Base-by-base conservation (phyloP, 2,888 invertebrate species). In the Ophioninae sp. region DNA sequence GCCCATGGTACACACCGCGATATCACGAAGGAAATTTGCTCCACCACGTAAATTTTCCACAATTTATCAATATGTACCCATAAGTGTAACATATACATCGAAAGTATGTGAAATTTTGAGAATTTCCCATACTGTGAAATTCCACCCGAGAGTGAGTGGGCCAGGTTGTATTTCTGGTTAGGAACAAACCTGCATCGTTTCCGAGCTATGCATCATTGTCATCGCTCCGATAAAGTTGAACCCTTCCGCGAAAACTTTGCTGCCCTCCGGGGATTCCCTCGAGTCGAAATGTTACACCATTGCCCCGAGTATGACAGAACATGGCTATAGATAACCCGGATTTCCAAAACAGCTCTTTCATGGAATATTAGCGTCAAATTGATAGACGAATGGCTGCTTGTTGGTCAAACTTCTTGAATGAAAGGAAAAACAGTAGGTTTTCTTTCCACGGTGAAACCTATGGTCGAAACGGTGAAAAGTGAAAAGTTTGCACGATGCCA, bases 181-280 rank as follows among this genome's bases (percentile, higher is more conserved):
- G 90, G 85, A 89, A 87, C 86, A 82, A 88, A 85, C 87, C 85
- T 81, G 86, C 86, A 86, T 86, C 88, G 85, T 89, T 90, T 90
- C 90, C 90, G 89, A 86, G 78, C 87, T 87, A 90, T 90, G 89
- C 88, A 90, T 90, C 90, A 90, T 90, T 88, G 90, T 87, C 85
- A 81, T 56, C 83, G 84, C 85, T 85, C 89, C 86, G 90, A 90
- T 90, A 90, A 90, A 90, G 89, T 90, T 90, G 87, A 86, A 87
- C 82, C 79, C 79, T 81, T 81, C 78, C 75, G 79, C 37, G 73
- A 30, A 77, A 79, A 86, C 77, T 74, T 79, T 69, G 63, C 17
- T 7, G 22, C 77, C 58, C 37, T 65, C 44, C 51, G 69, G 58
- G 44, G 37, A 8, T 41, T 20, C 69, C 75, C 73, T 41, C 64